These are phyloP conservation scores for Stenurella melanura DNA, from an alignment of 2,888 invertebrate species.

Conservation along the genomic window DNA sequence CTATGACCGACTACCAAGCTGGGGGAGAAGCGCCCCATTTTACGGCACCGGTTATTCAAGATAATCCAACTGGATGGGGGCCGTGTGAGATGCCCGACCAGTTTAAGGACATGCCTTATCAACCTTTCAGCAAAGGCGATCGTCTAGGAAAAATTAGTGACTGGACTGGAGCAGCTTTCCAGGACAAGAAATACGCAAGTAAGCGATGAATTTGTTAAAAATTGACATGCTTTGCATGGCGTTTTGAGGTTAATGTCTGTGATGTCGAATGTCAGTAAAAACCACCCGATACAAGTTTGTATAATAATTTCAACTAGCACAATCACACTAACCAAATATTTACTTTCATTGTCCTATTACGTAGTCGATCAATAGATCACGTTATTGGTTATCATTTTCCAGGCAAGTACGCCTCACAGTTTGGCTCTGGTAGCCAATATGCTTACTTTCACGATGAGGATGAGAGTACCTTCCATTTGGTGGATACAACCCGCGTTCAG, in stretches of 20 bases:
- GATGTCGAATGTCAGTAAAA: too few species aligned
- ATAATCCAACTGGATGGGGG: conserved; percentile 96
- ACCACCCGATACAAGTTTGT: too few species aligned
- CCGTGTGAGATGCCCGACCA: conserved; percentile 95
- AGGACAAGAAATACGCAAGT: conserved; percentile 96
- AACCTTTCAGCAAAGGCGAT: conserved; percentile 99
- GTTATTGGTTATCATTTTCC: conserved; percentile 51
- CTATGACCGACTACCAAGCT: conserved; percentile 66
- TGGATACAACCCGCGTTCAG: conserved; percentile 93
- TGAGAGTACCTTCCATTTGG: conserved; percentile 98
- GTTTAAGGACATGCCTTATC: conserved; percentile 98
- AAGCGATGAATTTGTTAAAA: conserved; percentile 71
- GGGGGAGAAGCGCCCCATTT: conserved; percentile 81
- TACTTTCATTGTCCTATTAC: too few species aligned
- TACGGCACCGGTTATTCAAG: conserved; percentile 84
- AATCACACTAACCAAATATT: too few species aligned
- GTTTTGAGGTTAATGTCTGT: conserved; percentile 11
- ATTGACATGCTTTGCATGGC: not conserved
- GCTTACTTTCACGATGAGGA: conserved; percentile 99
- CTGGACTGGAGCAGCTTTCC: conserved; percentile 95
- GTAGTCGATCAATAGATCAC: too few species aligned
- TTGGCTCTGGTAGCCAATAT: conserved; percentile 96
- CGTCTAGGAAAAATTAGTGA: conserved; percentile 99
- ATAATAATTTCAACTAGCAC: too few species aligned
- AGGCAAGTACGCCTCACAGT: conserved; percentile 94